These are phyloP conservation scores for Watersipora subatra DNA, from an alignment of 1,140 invertebrate species.

Conservation along the genomic window DNA sequence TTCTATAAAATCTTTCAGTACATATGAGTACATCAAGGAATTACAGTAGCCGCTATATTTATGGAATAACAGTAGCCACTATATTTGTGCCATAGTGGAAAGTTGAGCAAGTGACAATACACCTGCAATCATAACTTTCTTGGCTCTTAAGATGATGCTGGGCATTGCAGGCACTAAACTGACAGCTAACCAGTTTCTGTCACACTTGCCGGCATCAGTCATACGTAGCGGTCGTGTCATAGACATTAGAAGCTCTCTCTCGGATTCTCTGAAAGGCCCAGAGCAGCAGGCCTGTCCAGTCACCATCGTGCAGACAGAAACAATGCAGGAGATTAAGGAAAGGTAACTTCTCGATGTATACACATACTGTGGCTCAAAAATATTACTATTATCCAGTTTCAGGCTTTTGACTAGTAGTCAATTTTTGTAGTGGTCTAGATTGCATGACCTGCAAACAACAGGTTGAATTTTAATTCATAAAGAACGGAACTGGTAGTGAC, in stretches of 20 bases:
- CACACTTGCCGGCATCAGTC: conserved; percentile 30
- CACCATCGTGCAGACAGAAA: conserved; percentile 23
- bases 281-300: conserved; percentile 1
- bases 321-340: conserved; percentile 21
- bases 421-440: no score
- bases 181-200: conserved; percentile 30
- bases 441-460: no score
- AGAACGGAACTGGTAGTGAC: no score
- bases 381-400: no score
- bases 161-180: conserved; percentile 12
- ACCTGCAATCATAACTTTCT: background rate
- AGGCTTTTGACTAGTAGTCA: no score
- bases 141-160: background rate
- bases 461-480: no score
- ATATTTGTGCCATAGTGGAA: background rate
- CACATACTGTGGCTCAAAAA: no score
- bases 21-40: no score
- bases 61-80: background rate
- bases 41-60: background rate
- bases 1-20: no score
- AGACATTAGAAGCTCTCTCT: conserved; percentile 28
- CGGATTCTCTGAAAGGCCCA: conserved; percentile 14
- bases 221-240: conserved; percentile 34
- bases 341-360: conserved; percentile 14
- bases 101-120: background rate